Evolutionary conservation across 2,888 invertebrate genomes (phyloP).

Genomic region (Anagyrus pseudococci): DNA sequence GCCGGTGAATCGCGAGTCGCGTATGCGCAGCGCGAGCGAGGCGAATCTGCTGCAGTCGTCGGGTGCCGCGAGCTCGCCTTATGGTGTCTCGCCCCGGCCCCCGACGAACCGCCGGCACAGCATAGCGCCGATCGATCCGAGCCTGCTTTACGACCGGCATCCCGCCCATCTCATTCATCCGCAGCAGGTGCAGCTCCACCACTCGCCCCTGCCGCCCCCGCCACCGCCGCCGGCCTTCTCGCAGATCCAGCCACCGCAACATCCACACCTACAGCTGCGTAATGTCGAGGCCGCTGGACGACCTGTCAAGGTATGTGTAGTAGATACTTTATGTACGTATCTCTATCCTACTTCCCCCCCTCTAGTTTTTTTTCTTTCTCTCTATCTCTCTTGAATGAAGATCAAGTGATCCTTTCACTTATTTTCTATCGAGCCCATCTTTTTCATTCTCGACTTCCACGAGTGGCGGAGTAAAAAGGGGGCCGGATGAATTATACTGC

Average conservation of each 20-base stretch:
- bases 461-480: no score
- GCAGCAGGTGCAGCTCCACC: constrained; percentile 29
- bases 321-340: no score
- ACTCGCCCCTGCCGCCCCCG: neutral
- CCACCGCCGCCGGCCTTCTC: no score
- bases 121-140: constrained; percentile 59
- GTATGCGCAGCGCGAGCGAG: constrained; percentile 76
- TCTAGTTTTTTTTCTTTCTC: no score
- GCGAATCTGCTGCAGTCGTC: constrained; percentile 74
- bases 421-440: no score
- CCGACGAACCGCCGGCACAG: constrained; percentile 53
- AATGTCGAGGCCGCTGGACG: constrained; percentile 52
- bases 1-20: constrained; percentile 40
- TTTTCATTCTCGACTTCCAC: no score
- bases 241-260: no score
- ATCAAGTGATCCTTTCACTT: no score
- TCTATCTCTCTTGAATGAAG: no score
- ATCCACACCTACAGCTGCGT: constrained; percentile 57
- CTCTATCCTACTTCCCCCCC: no score
- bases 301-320: constrained; percentile 13
- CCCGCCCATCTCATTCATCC: constrained; percentile 21
- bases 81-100: constrained; percentile 10
- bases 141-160: constrained; percentile 47
- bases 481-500: no score
- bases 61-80: neutral